phyloP scores from a whole-genome alignment of 2,797 vertebrate species.

The Argyrosomus regius region DNA sequence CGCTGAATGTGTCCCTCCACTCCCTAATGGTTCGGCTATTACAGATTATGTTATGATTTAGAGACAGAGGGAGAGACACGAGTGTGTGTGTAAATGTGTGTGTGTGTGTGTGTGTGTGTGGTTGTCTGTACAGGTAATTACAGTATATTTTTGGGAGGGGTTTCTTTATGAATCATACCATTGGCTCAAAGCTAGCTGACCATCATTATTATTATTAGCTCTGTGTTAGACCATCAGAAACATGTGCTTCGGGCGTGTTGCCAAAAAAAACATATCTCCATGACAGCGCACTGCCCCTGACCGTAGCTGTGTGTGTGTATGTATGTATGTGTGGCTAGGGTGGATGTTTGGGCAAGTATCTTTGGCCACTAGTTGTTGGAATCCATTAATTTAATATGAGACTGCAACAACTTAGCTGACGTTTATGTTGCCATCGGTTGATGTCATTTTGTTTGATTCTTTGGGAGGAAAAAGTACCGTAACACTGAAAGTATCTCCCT shows the following conservation, averaged over 20 bases:
- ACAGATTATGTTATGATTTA: slow-evolving; percentile 63
- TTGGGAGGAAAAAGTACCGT: slow-evolving; percentile 18
- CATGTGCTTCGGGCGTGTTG: slow-evolving; percentile 42
- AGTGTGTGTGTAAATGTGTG: slow-evolving; percentile 5
- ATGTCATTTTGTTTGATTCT: slow-evolving; percentile 47
- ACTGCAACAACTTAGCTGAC: slow-evolving; percentile 31
- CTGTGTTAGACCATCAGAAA: slow-evolving; percentile 57
- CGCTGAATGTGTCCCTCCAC: slow-evolving; percentile 56
- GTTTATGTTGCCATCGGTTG: slow-evolving; percentile 41
- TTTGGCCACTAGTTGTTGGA: slow-evolving; percentile 36
- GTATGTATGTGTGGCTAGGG: slow-evolving; percentile 39
- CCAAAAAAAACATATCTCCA: slow-evolving; percentile 60
- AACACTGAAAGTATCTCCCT: slow-evolving; percentile 5
- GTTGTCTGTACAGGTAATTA: slow-evolving; percentile 42
- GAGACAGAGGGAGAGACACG: slow-evolving; percentile 40
- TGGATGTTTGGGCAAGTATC: slow-evolving; percentile 41
- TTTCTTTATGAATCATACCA: slow-evolving; percentile 62
- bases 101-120: slow-evolving; percentile 32
- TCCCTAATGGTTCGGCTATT: slow-evolving; percentile 60
- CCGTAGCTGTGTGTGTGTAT: slow-evolving; percentile 30
- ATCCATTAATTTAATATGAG: slow-evolving; percentile 59
- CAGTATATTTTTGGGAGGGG: slow-evolving; percentile 48
- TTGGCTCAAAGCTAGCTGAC: slow-evolving; percentile 48
- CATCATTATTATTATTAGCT: slow-evolving; percentile 61
- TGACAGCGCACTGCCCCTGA: slow-evolving; percentile 26